These are phyloP conservation scores for Lycorma delicatula DNA, from an alignment of 1,140 invertebrate genomes.

Conservation along the genomic window DNA sequence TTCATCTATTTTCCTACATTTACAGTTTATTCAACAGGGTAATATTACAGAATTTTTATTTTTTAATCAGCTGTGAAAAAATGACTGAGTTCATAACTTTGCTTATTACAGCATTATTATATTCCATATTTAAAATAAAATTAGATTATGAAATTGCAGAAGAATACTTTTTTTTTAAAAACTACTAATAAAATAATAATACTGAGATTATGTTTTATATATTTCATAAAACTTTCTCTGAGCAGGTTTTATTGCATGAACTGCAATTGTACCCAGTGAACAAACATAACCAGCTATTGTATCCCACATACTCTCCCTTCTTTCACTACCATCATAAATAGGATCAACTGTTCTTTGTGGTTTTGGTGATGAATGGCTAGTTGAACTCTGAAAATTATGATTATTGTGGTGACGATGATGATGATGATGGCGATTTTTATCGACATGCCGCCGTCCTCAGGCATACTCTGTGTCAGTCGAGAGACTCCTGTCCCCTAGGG, in stretches of 20 bases:
- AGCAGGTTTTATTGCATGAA: constrained; percentile 24
- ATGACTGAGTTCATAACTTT: too few species aligned
- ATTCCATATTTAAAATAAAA: too few species aligned
- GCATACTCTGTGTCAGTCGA: constrained; percentile 67
- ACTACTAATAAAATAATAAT: background rate
- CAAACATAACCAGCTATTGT: constrained; percentile 23
- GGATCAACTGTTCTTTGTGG: too few species aligned
- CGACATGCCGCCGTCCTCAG: constrained; percentile 40
- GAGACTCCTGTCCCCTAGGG: constrained; percentile 49
- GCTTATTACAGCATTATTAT: too few species aligned
- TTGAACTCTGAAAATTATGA: too few species aligned
- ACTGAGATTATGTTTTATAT: constrained; percentile 11
- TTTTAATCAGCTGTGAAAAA: too few species aligned
- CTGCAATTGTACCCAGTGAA: constrained; percentile 21
- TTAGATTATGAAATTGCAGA: background rate
- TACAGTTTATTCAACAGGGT: too few species aligned
- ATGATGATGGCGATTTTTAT: too few species aligned
- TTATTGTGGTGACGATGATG: too few species aligned
- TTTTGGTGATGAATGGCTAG: too few species aligned
- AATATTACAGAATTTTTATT: too few species aligned
- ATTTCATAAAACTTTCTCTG: constrained; percentile 17
- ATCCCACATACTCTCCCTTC: constrained; percentile 18
- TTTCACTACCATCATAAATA: background rate
- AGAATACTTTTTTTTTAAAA: background rate
- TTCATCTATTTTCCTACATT: too few species aligned